A percentile compares a stretch with the other conserved stretches of the same genome.
Conservation (phyloP, 2,113 vertebrate genomes). For the Ictalurus furcatus region DNA sequence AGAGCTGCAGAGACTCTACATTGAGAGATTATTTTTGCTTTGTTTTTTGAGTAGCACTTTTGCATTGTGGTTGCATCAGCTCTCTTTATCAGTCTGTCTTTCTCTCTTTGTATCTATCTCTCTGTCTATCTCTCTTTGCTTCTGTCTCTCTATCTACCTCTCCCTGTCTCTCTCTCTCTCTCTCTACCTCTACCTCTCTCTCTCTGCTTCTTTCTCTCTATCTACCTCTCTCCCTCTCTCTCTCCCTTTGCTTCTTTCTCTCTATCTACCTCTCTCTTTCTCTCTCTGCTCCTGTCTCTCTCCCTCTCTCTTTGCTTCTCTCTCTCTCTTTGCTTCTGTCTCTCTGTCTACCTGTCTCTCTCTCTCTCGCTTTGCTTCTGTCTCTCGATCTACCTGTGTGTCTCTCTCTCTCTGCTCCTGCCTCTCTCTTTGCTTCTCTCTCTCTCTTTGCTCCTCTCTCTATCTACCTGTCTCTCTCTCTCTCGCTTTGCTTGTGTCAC, state of each 20-base stretch:
- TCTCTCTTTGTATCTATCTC: background rate
- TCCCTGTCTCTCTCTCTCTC: background rate
- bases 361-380: background rate
- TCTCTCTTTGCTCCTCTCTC: background rate
- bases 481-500: background rate
- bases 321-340: background rate
- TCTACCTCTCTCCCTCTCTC: background rate
- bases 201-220: background rate
- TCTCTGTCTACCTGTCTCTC: background rate
- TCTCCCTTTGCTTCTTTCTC: background rate
- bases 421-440: background rate
- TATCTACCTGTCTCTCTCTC: background rate
- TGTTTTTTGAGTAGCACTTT: background rate
- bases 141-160: background rate
- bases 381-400: background rate
- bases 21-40: constrained; percentile 35
- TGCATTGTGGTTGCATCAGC: constrained; percentile 13
- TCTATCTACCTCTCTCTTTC: background rate
- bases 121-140: background rate
- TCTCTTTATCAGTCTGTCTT: no score
- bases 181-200: background rate
- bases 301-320: background rate
- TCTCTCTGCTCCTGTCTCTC: background rate
- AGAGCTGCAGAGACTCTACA: background rate
- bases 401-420: background rate